Evolutionary conservation across 1,140 invertebrate species (phyloP).

Genomic region (Megalonaias nervosa): DNA sequence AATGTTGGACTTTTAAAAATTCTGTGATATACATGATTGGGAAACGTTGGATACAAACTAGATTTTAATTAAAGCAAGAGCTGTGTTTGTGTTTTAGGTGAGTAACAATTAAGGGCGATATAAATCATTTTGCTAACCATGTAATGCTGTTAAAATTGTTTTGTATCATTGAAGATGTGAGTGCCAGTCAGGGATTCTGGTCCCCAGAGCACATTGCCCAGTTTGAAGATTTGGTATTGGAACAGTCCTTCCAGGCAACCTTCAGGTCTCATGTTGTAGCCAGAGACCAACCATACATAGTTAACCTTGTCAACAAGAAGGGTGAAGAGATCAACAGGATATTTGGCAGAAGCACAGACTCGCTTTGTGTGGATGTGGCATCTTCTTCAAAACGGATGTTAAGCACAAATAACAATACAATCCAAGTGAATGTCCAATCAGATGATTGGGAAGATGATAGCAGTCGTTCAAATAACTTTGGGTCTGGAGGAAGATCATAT

Average conservation of each 20-base stretch:
- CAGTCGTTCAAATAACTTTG: constrained; percentile 21
- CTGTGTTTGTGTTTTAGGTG: too few species aligned
- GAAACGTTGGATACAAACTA: too few species aligned
- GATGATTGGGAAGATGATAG: background rate
- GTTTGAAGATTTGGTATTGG: constrained; percentile 63
- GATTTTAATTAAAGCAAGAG: too few species aligned
- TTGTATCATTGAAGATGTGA: constrained; percentile 39
- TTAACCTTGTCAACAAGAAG: constrained; percentile 45
- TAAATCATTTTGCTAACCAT: background rate
- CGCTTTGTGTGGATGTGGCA: constrained; percentile 3
- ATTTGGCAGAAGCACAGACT: constrained; percentile 42
- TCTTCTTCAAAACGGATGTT: too few species aligned
- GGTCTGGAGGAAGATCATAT: constrained; percentile 10
- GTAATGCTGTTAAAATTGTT: background rate
- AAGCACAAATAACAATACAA: too few species aligned
- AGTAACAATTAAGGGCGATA: background rate
- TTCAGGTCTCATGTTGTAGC: constrained; percentile 37
- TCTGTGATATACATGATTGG: too few species aligned
- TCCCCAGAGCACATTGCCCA: constrained; percentile 60
- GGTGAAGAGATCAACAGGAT: constrained; percentile 51
- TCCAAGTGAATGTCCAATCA: too few species aligned
- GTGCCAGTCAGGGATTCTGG: constrained; percentile 56
- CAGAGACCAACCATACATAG: constrained; percentile 34
- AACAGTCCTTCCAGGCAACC: constrained; percentile 48
- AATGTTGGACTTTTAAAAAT: too few species aligned